Evolutionary conservation across 37 sponge, comb jelly and placozoan genomes (phyloP).

Genomic region (Haliclona indistincta): DNA sequence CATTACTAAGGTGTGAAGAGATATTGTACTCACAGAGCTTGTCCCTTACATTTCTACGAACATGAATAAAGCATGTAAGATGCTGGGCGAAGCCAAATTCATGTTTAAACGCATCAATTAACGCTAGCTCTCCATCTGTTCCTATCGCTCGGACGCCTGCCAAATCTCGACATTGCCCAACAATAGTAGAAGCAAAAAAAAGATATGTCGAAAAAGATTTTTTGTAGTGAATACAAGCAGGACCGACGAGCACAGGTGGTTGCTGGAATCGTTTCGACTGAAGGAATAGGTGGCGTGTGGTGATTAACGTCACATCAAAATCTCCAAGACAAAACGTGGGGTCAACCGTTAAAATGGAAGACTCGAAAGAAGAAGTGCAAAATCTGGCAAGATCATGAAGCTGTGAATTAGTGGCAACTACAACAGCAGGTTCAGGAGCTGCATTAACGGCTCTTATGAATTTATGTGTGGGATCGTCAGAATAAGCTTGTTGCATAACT

Average conservation of each 20-base stretch:
- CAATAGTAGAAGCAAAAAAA: conserved; percentile 59
- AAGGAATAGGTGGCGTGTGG: conserved; percentile 41
- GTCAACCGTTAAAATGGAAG: conserved; percentile 39
- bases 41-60: conserved; percentile 28
- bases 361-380: conserved; percentile 43
- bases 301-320: conserved; percentile 57
- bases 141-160: conserved; percentile 44
- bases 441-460: conserved; percentile 45
- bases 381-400: conserved; percentile 43
- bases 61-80: conserved; percentile 34
- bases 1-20: background rate
- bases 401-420: conserved; percentile 41
- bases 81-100: conserved; percentile 54
- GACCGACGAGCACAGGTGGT: conserved; percentile 37
- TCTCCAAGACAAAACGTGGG: conserved; percentile 58
- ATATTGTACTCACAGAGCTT: conserved; percentile 20
- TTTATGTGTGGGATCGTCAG: conserved; percentile 27
- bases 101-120: conserved; percentile 46
- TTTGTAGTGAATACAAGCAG: conserved; percentile 18
- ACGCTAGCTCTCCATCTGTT: conserved; percentile 48
- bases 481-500: conserved; percentile 47
- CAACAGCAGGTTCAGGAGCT: conserved; percentile 60
- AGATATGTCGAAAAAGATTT: conserved; percentile 49
- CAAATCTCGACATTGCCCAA: conserved; percentile 50
- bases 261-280: conserved; percentile 28